Percentiles rank a stretch among this genome's conserved stretches.
Conservation (phyloP, 2,888 invertebrate genomes). For the Cataglyphis cursor region DNA sequence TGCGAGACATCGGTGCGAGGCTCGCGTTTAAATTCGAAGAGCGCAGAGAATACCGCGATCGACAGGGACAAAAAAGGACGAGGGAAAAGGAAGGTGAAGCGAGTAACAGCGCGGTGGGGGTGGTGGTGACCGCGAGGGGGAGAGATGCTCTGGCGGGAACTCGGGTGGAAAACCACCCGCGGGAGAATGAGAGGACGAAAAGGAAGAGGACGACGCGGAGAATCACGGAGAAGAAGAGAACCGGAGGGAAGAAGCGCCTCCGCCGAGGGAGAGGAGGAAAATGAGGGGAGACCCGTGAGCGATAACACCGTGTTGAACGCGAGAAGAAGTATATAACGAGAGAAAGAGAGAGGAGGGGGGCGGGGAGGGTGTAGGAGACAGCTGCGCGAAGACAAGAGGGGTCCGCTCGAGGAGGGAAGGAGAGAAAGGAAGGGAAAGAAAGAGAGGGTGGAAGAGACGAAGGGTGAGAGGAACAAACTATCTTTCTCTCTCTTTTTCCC, state of each 20-base stretch:
- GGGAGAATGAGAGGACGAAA: slow-evolving; percentile 63
- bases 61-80: slow-evolving; percentile 68
- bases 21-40: slow-evolving; percentile 77
- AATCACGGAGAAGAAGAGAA: slow-evolving; percentile 41
- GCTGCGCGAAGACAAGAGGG: slow-evolving; percentile 44
- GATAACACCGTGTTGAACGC: slow-evolving; percentile 65
- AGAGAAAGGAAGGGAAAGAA: slow-evolving; percentile 54
- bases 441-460: slow-evolving; percentile 52
- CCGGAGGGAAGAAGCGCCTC: slow-evolving; percentile 43
- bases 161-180: slow-evolving; percentile 74
- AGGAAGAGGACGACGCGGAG: slow-evolving; percentile 54
- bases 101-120: background rate
- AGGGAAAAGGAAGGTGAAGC: slow-evolving; percentile 5
- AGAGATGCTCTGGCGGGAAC: slow-evolving; percentile 67
- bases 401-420: slow-evolving; percentile 37
- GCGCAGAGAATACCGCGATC: slow-evolving; percentile 74
- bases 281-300: slow-evolving; percentile 70
- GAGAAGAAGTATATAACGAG: slow-evolving; percentile 22
- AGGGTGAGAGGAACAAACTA: slow-evolving; percentile 53
- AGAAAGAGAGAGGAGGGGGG: slow-evolving; percentile 66
- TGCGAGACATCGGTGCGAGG: slow-evolving; percentile 69
- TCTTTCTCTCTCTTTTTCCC: background rate
- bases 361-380: slow-evolving; percentile 68
- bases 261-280: slow-evolving; percentile 65
- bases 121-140: background rate